These are phyloP conservation scores for Vandiemenella viatica DNA, from an alignment of 2,888 invertebrate genomes.

Conservation along the genomic window DNA sequence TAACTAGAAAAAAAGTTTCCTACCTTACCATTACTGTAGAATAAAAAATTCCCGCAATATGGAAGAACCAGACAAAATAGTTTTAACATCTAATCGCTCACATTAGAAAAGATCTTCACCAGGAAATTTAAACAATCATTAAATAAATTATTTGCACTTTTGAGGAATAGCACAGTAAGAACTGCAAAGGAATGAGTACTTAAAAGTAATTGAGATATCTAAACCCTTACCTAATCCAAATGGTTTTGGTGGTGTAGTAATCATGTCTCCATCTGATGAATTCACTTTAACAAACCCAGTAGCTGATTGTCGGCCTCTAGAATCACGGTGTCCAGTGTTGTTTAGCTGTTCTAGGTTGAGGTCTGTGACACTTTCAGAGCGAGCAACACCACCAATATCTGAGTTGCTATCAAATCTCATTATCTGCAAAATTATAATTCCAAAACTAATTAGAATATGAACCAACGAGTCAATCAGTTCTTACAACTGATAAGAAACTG, in stretches of 20 bases:
- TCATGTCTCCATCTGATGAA: conserved; percentile 31
- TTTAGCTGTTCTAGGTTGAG: conserved; percentile 46
- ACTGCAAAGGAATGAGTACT: not conserved
- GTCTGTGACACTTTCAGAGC: conserved; percentile 75
- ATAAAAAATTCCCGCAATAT: too few relatives aligned
- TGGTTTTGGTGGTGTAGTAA: conserved; percentile 51
- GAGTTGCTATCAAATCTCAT: conserved; percentile 15
- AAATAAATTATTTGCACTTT: too few relatives aligned
- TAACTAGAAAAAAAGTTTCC: too few relatives aligned
- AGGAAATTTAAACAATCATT: too few relatives aligned
- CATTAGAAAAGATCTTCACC: too few relatives aligned
- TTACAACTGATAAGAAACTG: too few relatives aligned
- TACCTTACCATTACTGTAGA: too few relatives aligned
- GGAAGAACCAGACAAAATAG: too few relatives aligned
- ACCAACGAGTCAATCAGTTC: too few relatives aligned
- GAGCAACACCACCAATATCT: conserved; percentile 35
- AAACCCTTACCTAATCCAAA: conserved; percentile 64
- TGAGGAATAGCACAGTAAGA: too few relatives aligned
- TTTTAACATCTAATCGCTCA: too few relatives aligned
- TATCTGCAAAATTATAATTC: conserved; percentile 9
- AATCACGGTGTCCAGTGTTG: conserved; percentile 24
- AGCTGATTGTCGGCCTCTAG: conserved; percentile 17
- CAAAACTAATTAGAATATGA: not conserved
- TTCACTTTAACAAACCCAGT: conserved; percentile 39
- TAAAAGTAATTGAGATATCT: not conserved